Evolutionary conservation across 2,888 invertebrate species (phyloP).

Genomic region (Drosophila tripunctata): DNA sequence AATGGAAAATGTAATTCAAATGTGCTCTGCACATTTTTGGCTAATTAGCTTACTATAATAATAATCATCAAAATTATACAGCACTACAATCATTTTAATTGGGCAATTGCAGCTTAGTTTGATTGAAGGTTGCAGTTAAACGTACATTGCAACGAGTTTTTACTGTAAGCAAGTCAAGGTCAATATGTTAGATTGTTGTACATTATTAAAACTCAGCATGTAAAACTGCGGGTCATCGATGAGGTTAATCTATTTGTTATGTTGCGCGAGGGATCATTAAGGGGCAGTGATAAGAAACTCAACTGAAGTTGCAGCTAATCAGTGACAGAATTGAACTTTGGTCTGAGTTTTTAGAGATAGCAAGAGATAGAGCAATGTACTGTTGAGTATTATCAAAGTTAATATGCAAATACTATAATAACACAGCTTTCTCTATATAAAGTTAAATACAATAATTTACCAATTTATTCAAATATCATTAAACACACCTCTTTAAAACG

Average conservation of each 20-base stretch:
- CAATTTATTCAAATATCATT: background rate
- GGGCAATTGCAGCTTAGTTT: constrained; percentile 32
- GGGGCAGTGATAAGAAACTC: constrained; percentile 27
- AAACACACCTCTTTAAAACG: constrained; percentile 15
- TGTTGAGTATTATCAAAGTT: background rate
- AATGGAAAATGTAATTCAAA: constrained; percentile 6
- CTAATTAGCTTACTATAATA: constrained; percentile 31
- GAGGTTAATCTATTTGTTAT: constrained; percentile 7
- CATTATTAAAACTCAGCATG: constrained; percentile 37
- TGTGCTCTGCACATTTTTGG: constrained; percentile 24
- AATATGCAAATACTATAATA: too few relatives aligned
- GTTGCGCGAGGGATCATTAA: background rate
- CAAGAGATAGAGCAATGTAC: background rate
- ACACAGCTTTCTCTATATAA: too few relatives aligned
- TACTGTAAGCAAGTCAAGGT: constrained; percentile 47
- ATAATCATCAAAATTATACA: constrained; percentile 16
- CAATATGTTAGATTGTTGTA: constrained; percentile 10
- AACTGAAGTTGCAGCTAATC: too few relatives aligned
- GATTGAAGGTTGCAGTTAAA: constrained; percentile 28
- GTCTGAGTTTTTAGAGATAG: background rate
- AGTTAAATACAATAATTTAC: background rate
- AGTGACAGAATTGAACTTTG: constrained; percentile 21
- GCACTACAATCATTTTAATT: constrained; percentile 28
- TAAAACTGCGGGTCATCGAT: constrained; percentile 26
- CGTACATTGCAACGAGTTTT: constrained; percentile 12